Conservation (phyloP, 2,113 vertebrate species). For the Gorsachius goisagi region DNA sequence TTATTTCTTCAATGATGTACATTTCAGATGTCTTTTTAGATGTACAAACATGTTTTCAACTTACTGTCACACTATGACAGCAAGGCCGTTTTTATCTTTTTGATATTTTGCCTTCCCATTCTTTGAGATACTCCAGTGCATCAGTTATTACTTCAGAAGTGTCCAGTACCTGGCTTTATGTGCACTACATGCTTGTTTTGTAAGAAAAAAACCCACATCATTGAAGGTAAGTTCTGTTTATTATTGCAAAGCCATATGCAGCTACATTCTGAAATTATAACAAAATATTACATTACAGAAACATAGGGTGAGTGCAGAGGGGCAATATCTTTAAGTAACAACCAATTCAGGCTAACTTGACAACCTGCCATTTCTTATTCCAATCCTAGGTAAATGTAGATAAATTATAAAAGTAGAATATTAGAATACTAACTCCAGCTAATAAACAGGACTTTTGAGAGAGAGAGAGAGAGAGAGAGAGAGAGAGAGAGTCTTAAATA, state of each 20-base stretch:
- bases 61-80: background rate
- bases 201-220: background rate
- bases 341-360: background rate
- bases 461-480: background rate
- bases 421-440: background rate
- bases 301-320: rapidly evolving
- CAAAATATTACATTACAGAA: background rate
- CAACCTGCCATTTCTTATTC: background rate
- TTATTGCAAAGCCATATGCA: background rate
- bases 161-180: background rate
- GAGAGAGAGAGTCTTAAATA: background rate
- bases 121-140: background rate
- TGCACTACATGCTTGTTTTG: background rate
- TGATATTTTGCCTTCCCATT: background rate
- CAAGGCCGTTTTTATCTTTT: background rate
- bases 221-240: background rate
- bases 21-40: background rate
- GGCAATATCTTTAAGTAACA: background rate
- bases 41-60: background rate
- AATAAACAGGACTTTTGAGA: background rate
- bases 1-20: background rate
- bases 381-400: background rate
- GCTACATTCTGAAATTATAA: background rate
- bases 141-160: background rate
- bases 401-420: background rate